A percentile compares a stretch with the other conserved stretches of the same genome.
Evolutionary conservation across 2,113 vertebrate species (phyloP).

Genomic region (human): GRCh38 chr1:4764501-4765000

Average conservation of each 20-base stretch:
- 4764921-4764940: conserved; percentile 57
- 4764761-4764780: too few relatives aligned
- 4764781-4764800: too few relatives aligned
- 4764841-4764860: background rate
- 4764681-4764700: fast-evolving
- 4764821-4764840: background rate
- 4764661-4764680: fast-evolving
- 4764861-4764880: background rate
- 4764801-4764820: background rate
- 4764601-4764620: background rate
- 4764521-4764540: background rate
- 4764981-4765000: conserved; percentile 62
- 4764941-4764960: conserved; percentile 60
- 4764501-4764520: background rate
- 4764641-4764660: fast-evolving
- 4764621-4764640: background rate
- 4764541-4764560: background rate
- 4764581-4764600: background rate
- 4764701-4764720: fast-evolving
- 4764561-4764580: background rate
- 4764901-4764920: conserved; percentile 50
- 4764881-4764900: conserved; percentile 20
- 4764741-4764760: background rate
- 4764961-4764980: conserved; percentile 68
- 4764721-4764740: background rate